Evolutionary conservation across 2,888 invertebrate genomes (phyloP), one percentile per base, ranked within the genome.

Genomic region (Nomada ferruginata): DNA sequence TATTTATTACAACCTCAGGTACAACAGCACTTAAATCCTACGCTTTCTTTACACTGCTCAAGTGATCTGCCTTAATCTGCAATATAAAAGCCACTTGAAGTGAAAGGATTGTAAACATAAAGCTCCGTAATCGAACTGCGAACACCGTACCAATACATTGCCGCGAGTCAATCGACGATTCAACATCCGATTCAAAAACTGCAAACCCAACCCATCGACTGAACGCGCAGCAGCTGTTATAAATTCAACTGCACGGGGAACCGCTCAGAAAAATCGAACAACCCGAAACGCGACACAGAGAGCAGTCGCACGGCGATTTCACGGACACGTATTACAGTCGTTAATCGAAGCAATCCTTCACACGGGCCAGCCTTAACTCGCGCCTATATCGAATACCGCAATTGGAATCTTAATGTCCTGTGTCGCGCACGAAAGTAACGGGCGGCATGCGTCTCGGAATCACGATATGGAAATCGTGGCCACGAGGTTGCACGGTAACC

Each of bases 361-460:
- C 15, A 5, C 18, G 36, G 18, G 36, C 36, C 36, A 18, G 29
- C 20, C 36, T 20, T 36, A 66, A 66, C 15, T 36, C 20, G 36
- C n/a, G 36, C 52, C 66, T 65, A 15, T 3, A 68, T 63, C 59
- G 47, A 55, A 55, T 36, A 20, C 15, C 18, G 18, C 29, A 57
- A 63, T 70, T 68, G 47, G n/a, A 47, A 70, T 47, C 36, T 70
- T 44, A 76, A 44, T 55, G 65, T 9, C n/a, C 13, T 18, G 18
- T 36, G 26, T 52, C 52, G 50, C 29, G 50, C 52, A 53, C 15
- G 20, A 53, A 66, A 20, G 36, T 52, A 66, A 66, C 52, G 36
- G 36, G 29, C 7, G 44, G 23, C 57, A 10, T 53, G 68, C 47
- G 63, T 59, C 80, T 66, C 50, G 53, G 63, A 69, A 81, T 75